Conservation (phyloP, 2,888 invertebrate genomes). For the Alcis repandata region DNA sequence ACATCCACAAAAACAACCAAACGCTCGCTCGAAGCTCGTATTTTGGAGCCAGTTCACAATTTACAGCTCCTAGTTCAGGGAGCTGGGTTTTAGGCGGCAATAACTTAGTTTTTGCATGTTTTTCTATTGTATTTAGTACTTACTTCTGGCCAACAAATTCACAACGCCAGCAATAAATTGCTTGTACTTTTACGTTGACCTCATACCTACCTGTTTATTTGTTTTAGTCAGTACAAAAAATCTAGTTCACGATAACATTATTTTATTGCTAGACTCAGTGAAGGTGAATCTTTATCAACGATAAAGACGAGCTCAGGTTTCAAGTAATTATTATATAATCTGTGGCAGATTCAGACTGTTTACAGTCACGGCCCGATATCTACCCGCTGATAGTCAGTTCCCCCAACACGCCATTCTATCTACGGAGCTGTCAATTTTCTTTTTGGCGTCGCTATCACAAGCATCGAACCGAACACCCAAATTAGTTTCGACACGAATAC, state of each 20-base stretch:
- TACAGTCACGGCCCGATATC: constrained; percentile 25
- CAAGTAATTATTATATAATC: neutral
- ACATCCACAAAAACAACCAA: constrained; percentile 5
- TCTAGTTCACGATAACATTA: constrained; percentile 26
- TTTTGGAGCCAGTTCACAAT: constrained; percentile 60
- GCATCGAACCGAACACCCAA: constrained; percentile 73
- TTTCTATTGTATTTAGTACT: constrained; percentile 54
- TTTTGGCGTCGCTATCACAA: constrained; percentile 76
- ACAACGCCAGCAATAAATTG: constrained; percentile 56
- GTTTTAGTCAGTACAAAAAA: constrained; percentile 19
- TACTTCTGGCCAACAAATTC: constrained; percentile 49
- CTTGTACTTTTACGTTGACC: constrained; percentile 19
- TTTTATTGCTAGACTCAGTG: constrained; percentile 31
- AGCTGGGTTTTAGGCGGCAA: constrained; percentile 78
- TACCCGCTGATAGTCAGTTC: constrained; percentile 28
- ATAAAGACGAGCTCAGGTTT: constrained; percentile 20
- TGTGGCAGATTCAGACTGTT: constrained; percentile 12
- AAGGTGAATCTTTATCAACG: constrained; percentile 34
- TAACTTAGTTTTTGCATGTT: constrained; percentile 77
- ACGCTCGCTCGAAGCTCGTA: constrained; percentile 50
- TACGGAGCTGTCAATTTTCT: constrained; percentile 72
- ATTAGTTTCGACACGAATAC: constrained; percentile 86
- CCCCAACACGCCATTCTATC: constrained; percentile 36
- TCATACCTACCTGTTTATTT: constrained; percentile 34
- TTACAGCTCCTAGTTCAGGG: constrained; percentile 76